Conservation (phyloP, 2,113 vertebrate genomes). For the Chroicocephalus ridibundus region DNA sequence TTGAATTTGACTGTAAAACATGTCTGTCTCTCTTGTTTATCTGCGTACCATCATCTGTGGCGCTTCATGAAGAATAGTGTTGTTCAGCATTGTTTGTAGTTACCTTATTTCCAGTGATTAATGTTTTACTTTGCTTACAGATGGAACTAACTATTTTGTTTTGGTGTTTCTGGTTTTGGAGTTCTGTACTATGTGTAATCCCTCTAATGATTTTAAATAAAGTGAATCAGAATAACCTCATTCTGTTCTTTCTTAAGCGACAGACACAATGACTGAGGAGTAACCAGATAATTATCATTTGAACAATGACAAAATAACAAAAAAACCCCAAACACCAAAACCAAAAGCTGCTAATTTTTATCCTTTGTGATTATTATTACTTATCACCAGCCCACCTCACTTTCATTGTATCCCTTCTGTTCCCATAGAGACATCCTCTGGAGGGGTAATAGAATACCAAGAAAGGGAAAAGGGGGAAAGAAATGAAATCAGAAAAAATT, state of each 20-base stretch:
- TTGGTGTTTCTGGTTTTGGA: neutral
- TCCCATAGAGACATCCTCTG: neutral
- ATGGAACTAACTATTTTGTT: neutral
- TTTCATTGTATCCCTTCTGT: neutral
- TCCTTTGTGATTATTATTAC: neutral
- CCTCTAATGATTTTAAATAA: neutral
- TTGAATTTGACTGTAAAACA: neutral
- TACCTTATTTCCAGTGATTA: neutral
- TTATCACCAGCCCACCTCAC: neutral
- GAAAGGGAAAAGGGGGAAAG: fast-evolving
- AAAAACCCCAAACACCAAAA: too few relatives aligned
- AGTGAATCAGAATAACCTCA: neutral
- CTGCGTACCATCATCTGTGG: neutral
- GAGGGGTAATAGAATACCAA: neutral
- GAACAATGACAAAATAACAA: neutral
- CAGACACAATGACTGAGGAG: neutral
- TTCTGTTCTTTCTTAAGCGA: neutral
- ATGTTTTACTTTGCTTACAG: neutral
- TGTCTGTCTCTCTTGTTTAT: neutral
- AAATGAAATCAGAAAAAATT: neutral
- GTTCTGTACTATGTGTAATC: neutral
- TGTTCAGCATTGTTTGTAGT: neutral
- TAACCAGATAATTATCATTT: slow-evolving; percentile 25
- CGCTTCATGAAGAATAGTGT: neutral
- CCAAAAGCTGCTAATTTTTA: slow-evolving; percentile 10